phyloP scores from a whole-genome alignment of 2,113 vertebrate species.

The Xenopus laevis region DNA sequence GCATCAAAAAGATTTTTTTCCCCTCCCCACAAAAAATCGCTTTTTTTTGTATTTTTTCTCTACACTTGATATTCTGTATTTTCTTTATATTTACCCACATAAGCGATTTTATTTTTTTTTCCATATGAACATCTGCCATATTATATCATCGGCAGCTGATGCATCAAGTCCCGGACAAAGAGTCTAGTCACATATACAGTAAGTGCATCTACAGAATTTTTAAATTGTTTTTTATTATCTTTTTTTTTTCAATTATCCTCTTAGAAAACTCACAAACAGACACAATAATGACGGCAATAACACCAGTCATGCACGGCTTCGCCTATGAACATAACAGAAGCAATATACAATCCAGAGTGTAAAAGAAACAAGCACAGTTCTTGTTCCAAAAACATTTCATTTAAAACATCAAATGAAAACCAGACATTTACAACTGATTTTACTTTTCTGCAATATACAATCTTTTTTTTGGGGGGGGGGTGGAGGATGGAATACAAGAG shows the following conservation, averaged over 20 bases:
- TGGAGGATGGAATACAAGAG: slow-evolving; percentile 14
- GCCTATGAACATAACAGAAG: slow-evolving; percentile 93
- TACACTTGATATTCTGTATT: slow-evolving; percentile 61
- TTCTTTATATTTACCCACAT: slow-evolving; percentile 59
- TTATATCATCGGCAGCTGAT: slow-evolving; percentile 67
- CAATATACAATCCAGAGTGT: slow-evolving; percentile 87
- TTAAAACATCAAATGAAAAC: slow-evolving; percentile 81
- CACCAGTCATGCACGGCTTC: slow-evolving; percentile 94
- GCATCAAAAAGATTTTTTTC: slow-evolving; percentile 79
- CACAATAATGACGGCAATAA: slow-evolving; percentile 90
- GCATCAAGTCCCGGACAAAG: slow-evolving; percentile 76
- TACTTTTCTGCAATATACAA: slow-evolving; percentile 28
- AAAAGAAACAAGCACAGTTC: slow-evolving; percentile 83
- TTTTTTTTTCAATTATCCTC: slow-evolving; percentile 68
- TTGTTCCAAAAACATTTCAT: slow-evolving; percentile 67
- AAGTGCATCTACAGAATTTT: slow-evolving; percentile 90
- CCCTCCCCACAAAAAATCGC: slow-evolving; percentile 49
- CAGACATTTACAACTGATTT: slow-evolving; percentile 70
- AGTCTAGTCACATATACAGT: slow-evolving; percentile 87
- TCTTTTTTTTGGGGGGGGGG: slow-evolving; percentile 2
- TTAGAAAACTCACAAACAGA: slow-evolving; percentile 89
- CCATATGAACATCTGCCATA: slow-evolving; percentile 68
- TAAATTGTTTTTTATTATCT: slow-evolving; percentile 56
- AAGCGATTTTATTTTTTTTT: slow-evolving; percentile 64
- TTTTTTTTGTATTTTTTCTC: slow-evolving; percentile 60